Evolutionary conservation across 2,113 vertebrate species (phyloP), one percentile per base, ranked within the genome.

Genomic region (Holacanthus passer): DNA sequence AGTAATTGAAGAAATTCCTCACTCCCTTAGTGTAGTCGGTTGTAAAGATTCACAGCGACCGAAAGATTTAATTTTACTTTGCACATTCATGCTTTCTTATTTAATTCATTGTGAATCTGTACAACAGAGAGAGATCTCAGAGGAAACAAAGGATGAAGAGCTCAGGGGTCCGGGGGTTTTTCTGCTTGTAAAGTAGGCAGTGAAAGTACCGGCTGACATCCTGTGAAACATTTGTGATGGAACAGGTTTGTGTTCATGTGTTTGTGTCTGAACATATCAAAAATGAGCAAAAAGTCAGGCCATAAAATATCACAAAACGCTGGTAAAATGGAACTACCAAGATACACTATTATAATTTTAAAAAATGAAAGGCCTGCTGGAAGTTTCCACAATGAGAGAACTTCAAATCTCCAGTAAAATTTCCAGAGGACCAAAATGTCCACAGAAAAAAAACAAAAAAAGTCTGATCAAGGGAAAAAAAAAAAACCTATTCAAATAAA

Each of bases 1-100:
- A 63, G 39, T 74, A 32, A 73, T 4, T 81, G 64, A 48, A 81
- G 43, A 77, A 41, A 69, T 56, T 82, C n/a, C 66, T 31, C 10
- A 62, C 31, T 86, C 37, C n/a, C 9, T 64, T 24, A 2, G 7
- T 37, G 65, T 32, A 62, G 16, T 22, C 14, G 1, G 69, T 88
- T 91, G 90, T 88, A 91, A 84, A 86, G 85, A 91, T 91, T 91
- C 87, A 91, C 89, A 86, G 43, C 32, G 62, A 88, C 19, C 12
- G 1, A 8, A 67, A 29, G 19, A 62, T 62, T 83, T 1, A 39
- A 48, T 68, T 82, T 50, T 1, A 50, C 3, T 7, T 79, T 0
- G 7, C 3, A 75, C n/a, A 39, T 50, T 66, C 11, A 52, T 22
- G 62, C 31, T 35, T 77, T 39, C 74, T 16, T 27, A 35, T 24